These are phyloP conservation scores for Actinia tenebrosa DNA, from an alignment of 64 coral and sea anemone species.

Conservation along the genomic window DNA sequence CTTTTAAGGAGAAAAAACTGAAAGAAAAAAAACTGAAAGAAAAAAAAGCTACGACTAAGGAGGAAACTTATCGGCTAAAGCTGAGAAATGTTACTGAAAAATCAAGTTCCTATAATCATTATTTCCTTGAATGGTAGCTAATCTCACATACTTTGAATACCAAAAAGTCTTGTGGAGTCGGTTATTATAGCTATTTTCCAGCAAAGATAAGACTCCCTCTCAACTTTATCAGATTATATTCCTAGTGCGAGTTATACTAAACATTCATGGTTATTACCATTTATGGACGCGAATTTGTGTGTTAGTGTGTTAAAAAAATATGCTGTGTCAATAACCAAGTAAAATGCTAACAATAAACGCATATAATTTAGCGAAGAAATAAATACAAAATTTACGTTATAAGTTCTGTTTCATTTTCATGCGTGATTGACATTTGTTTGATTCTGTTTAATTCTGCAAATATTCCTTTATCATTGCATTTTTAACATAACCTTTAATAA, in stretches of 20 bases:
- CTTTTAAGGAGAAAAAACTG: no score
- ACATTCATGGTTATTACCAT: neutral
- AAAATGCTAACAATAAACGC: neutral
- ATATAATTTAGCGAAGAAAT: neutral
- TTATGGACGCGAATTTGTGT: neutral
- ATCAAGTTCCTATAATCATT: no score
- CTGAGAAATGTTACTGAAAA: no score
- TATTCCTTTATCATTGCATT: neutral
- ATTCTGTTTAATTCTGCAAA: neutral
- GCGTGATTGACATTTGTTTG: neutral
- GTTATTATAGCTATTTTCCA: neutral
- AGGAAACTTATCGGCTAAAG: no score
- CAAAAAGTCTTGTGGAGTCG: neutral
- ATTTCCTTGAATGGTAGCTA: no score
- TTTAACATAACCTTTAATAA: slow-evolving; percentile 18
- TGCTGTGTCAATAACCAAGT: neutral
- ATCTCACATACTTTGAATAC: no score
- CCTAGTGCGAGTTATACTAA: neutral
- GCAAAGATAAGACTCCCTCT: neutral
- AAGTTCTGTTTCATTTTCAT: no score
- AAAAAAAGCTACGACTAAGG: no score
- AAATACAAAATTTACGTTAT: no score
- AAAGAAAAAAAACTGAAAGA: no score
- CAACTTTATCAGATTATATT: neutral
- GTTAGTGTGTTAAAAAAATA: neutral